A percentile compares a stretch with the other conserved stretches of the same genome.
These are phyloP conservation scores for Corythaixoides concolor DNA, from an alignment of 2,113 vertebrate genomes.

Conservation along the genomic window DNA sequence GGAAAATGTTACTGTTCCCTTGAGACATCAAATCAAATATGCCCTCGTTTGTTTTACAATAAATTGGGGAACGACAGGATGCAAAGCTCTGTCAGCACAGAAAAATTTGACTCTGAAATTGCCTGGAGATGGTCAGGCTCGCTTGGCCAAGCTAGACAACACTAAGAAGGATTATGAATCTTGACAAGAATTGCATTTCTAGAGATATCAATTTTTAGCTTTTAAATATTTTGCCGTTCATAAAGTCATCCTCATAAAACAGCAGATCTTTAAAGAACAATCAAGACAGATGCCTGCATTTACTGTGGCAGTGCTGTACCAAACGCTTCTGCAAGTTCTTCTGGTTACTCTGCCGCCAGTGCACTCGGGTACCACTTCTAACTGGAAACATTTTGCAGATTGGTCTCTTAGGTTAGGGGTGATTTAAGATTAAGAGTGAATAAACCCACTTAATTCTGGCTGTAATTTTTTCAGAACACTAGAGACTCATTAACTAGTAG, in stretches of 20 bases:
- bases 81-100: not conserved
- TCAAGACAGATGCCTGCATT: not conserved
- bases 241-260: not conserved
- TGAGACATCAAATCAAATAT: not conserved
- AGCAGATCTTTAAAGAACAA: not conserved
- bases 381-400: not conserved
- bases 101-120: not conserved
- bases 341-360: not conserved
- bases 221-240: not conserved
- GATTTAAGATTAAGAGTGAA: constrained; percentile 34
- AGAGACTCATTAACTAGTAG: constrained; percentile 67
- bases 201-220: not conserved
- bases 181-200: not conserved
- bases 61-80: not conserved
- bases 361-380: accelerated
- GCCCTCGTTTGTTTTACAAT: not conserved
- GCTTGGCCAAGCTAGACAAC: not conserved
- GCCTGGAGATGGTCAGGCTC: not conserved
- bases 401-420: not conserved
- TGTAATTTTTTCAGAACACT: constrained; percentile 49
- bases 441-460: constrained; percentile 39
- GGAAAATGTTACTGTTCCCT: not conserved
- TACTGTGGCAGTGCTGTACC: not conserved
- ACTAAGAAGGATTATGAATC: not conserved
- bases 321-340: not conserved